These are phyloP conservation scores for Rotaria sp. DNA, from an alignment of 2,888 invertebrate species.

Conservation along the genomic window DNA sequence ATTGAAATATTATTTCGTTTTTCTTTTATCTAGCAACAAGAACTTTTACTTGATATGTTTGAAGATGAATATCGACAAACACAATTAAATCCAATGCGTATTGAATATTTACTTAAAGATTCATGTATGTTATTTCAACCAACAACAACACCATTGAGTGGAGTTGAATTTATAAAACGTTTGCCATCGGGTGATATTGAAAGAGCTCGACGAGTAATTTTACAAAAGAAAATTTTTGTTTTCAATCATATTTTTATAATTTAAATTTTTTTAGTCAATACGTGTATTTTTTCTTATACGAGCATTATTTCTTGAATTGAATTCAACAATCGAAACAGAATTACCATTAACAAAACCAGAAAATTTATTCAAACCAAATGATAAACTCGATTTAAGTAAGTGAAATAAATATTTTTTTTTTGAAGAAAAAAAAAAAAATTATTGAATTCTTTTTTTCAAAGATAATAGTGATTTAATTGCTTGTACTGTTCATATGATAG, in stretches of 20 bases:
- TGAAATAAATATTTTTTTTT: background rate
- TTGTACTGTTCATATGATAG: constrained; percentile 82
- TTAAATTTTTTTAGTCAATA: constrained; percentile 48
- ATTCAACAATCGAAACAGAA: constrained; percentile 74
- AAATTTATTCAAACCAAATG: constrained; percentile 69
- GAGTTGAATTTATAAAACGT: constrained; percentile 79
- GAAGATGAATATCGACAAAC: constrained; percentile 81
- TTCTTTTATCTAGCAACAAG: constrained; percentile 67
- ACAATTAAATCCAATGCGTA: background rate
- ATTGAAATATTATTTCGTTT: background rate
- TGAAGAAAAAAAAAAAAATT: background rate
- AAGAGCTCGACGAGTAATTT: constrained; percentile 19
- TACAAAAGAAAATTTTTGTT: background rate
- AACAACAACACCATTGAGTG: constrained; percentile 87
- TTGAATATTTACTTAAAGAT: constrained; percentile 72
- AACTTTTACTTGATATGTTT: constrained; percentile 94
- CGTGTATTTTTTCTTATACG: constrained; percentile 73
- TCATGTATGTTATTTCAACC: constrained; percentile 86
- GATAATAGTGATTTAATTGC: constrained; percentile 95
- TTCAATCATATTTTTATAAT: background rate
- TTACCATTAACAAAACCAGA: constrained; percentile 80
- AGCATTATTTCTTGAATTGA: constrained; percentile 65
- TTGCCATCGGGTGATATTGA: constrained; percentile 87
- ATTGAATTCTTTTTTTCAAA: constrained; percentile 51
- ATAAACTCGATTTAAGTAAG: constrained; percentile 35